These are phyloP conservation scores for Artibeus lituratus DNA, from an alignment of 2,797 vertebrate species.

Conservation along the genomic window DNA sequence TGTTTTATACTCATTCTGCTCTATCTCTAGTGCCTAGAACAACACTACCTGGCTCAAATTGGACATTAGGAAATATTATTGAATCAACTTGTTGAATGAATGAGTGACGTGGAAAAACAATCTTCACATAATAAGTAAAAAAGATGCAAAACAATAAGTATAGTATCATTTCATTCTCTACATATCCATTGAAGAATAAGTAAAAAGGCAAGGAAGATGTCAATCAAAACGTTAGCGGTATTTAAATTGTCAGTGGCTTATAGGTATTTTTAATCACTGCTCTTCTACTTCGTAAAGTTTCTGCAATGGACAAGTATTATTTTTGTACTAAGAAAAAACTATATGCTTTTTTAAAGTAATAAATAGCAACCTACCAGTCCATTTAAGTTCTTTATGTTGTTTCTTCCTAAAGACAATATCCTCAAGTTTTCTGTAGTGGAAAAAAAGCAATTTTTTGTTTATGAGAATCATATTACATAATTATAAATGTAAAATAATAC, in stretches of 20 bases:
- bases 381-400: constrained; percentile 95
- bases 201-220: background rate
- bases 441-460: constrained; percentile 59
- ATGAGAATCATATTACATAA: constrained; percentile 13
- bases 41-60: background rate
- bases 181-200: background rate
- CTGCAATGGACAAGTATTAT: constrained; percentile 11
- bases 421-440: constrained; percentile 90
- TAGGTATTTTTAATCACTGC: background rate
- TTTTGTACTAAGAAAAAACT: constrained; percentile 1
- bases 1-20: background rate
- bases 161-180: background rate
- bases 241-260: constrained; percentile 12
- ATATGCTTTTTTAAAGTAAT: constrained; percentile 10
- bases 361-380: constrained; percentile 88
- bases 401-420: constrained; percentile 96
- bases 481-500: constrained; percentile 23
- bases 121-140: background rate
- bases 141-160: background rate
- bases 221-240: background rate
- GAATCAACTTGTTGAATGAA: background rate
- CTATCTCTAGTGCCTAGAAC: background rate
- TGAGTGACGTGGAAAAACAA: background rate
- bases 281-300: constrained; percentile 44
- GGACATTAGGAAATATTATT: background rate